Base-by-base conservation (phyloP, 1,140 invertebrate species). In the Proctacanthus coquilletti region DNA sequence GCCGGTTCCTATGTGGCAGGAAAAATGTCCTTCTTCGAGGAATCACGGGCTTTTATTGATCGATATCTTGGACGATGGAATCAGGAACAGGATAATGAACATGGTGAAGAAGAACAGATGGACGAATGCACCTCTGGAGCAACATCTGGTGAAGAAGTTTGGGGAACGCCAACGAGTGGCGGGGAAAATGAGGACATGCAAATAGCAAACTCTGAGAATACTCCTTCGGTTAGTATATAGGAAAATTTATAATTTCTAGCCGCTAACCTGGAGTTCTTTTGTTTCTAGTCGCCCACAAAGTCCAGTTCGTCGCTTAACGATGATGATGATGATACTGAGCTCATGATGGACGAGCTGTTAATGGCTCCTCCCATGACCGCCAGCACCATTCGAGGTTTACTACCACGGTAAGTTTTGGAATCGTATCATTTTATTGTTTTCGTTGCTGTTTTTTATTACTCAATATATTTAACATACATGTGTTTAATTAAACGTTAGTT, bases 121-220 rank as follows among this genome's bases (percentile, higher is more conserved):
- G 75, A 79, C 38, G 73, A 74, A 10, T 75, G 75, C 36, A 77
- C 72, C 1, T 84, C 80, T 27, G 81, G 79, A 1, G 81, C 75
- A 0, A 78, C 75, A 11, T 84, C 80, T 3, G 81, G 80, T 0
- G 81, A 84, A 53, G 82, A 86, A 51, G 76, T 83, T 20, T 86
- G 81, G 82, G 82, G 82, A 2, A 86, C 82, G 2, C 81, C 81
- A 3, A 84, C 81, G 2, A 84, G 80, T 40, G 80, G 80, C 3
- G 81, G 79, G 13, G 72, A 82, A 5, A 74, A 80, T 45, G 80
- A 83, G 35, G 80, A 84, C 43, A 45, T 61, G 34, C 53, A 64
- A 30, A 66, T 69, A 38, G 74, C 79, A 36, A 75, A 74, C 52
- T 75, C 70, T 32, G 72, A 72, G 50, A 69, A 70, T 38, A 74